Evolutionary conservation across 2,113 vertebrate species (phyloP).

Genomic region (Pycnonotus jocosus): DNA sequence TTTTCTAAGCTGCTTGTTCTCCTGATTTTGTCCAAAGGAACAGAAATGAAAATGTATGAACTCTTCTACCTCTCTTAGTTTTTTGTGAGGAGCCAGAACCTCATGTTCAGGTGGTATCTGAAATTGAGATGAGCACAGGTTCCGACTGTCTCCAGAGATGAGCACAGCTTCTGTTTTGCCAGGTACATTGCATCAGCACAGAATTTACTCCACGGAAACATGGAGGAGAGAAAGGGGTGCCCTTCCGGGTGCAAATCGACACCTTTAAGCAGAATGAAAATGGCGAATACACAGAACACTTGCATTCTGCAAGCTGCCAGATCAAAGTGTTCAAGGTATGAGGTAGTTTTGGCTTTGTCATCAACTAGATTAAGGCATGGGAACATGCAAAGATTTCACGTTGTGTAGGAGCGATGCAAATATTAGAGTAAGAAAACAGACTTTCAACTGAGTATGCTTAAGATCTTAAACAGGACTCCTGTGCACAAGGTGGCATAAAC

Average conservation of each 20-base stretch:
- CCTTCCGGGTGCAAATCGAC: constrained; percentile 92
- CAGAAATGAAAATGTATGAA: background rate
- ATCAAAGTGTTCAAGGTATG: constrained; percentile 97
- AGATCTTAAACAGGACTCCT: background rate
- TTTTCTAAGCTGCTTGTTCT: background rate
- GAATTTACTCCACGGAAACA: constrained; percentile 95
- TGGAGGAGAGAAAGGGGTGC: constrained; percentile 93
- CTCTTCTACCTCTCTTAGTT: background rate
- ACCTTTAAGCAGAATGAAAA: constrained; percentile 85
- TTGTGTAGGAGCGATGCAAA: background rate
- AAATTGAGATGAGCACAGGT: background rate
- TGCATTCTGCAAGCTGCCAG: constrained; percentile 93
- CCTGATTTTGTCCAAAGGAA: background rate
- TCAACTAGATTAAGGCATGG: background rate
- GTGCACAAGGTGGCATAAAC: background rate
- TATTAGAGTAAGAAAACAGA: background rate
- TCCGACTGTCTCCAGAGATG: background rate
- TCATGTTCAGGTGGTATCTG: background rate
- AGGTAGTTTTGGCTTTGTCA: background rate
- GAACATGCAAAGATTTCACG: background rate
- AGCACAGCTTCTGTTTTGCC: constrained; percentile 20
- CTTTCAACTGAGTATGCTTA: background rate
- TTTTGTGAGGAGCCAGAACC: background rate
- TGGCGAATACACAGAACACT: constrained; percentile 85
- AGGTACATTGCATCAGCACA: constrained; percentile 97